Evolutionary conservation across 2,113 vertebrate species (phyloP).

Genomic region (Gasterosteus nipponicus): DNA sequence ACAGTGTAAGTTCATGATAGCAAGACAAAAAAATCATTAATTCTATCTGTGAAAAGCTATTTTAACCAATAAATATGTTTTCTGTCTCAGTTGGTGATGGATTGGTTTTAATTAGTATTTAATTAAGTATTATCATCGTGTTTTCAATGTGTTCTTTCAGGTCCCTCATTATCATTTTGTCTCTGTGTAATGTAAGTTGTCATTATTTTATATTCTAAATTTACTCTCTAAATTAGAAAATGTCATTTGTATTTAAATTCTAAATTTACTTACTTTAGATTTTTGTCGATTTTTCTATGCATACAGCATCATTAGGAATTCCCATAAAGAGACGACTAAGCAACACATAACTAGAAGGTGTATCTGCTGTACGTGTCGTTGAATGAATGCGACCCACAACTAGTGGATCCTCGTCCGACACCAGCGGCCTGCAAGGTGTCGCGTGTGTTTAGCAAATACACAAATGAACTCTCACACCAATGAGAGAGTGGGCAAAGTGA

Average conservation of each 20-base stretch:
- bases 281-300: too few species aligned
- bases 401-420: too few species aligned
- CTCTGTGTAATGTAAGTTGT: too few species aligned
- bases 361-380: background rate
- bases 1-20: constrained; percentile 88
- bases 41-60: constrained; percentile 87
- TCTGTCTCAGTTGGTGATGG: constrained; percentile 68
- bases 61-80: constrained; percentile 98
- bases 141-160: background rate
- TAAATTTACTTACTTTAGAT: too few species aligned
- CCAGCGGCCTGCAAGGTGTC: too few species aligned
- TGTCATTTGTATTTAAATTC: too few species aligned
- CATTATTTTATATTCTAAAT: background rate
- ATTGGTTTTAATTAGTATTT: constrained; percentile 26
- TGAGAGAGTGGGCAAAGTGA: too few species aligned
- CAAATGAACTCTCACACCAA: too few species aligned
- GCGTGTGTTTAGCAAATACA: too few species aligned
- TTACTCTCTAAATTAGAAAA: too few species aligned
- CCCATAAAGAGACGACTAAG: background rate
- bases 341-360: too few species aligned
- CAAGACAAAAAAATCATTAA: constrained; percentile 79
- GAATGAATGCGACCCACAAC: background rate
- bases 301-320: too few species aligned
- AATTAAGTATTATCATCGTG: background rate
- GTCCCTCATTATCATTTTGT: background rate